Percentiles rank a stretch among this genome's conserved stretches.
Evolutionary conservation across 1,140 invertebrate species (phyloP).

Genomic region (Zaprionus davidi): DNA sequence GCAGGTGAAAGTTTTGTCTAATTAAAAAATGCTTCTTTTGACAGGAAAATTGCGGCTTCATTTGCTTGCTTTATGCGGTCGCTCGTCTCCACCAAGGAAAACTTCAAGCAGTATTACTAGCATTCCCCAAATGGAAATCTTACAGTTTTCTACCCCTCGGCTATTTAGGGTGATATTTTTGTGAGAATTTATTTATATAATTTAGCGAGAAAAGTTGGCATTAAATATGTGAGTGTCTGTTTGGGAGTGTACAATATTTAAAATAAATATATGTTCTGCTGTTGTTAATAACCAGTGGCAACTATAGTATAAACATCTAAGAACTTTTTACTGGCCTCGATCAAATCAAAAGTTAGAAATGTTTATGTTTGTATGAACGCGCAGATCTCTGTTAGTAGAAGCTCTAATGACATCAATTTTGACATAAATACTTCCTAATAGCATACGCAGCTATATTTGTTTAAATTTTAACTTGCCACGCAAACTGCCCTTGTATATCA

Average conservation of each 20-base stretch:
- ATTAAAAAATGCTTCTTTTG: constrained; percentile 64
- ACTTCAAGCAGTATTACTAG: constrained; percentile 7
- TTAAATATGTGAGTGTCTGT: neutral
- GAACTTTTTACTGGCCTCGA: too few species aligned
- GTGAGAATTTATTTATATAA: neutral
- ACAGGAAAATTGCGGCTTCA: constrained; percentile 60
- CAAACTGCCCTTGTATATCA: too few species aligned
- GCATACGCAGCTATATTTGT: too few species aligned
- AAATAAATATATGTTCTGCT: too few species aligned
- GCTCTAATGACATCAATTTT: neutral
- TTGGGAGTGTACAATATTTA: too few species aligned
- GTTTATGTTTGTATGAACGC: neutral
- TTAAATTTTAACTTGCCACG: fast-evolving
- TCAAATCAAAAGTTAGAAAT: too few species aligned
- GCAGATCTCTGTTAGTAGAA: neutral
- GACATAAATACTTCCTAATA: too few species aligned
- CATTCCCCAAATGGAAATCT: constrained; percentile 1
- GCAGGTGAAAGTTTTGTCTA: constrained; percentile 64
- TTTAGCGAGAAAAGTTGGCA: neutral
- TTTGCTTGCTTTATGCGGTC: constrained; percentile 19
- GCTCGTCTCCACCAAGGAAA: neutral
- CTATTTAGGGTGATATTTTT: neutral
- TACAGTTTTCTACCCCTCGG: constrained; percentile 1
- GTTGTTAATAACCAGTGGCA: too few species aligned
- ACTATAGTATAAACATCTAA: fast-evolving